These are phyloP conservation scores for Reinhardtius hippoglossoides DNA, from an alignment of 2,113 vertebrate species.

Conservation along the genomic window DNA sequence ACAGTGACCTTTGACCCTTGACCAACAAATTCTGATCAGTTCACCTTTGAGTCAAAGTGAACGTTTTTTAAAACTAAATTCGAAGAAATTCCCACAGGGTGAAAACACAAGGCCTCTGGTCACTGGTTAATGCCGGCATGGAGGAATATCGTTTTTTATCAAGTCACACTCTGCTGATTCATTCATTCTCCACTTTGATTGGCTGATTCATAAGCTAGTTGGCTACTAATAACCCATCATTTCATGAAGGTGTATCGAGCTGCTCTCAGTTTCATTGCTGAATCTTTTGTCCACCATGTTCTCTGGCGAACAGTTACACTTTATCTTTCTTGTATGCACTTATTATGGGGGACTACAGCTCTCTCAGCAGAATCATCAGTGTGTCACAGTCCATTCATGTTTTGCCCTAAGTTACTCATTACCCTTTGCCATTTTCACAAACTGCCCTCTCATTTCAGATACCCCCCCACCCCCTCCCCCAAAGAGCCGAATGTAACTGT, in stretches of 20 bases:
- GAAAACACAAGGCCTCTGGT: too few species aligned
- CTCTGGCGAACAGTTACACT: not conserved
- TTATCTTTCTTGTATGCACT: not conserved
- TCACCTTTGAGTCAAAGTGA: too few species aligned
- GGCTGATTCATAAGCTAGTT: constrained; percentile 12
- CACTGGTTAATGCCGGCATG: too few species aligned
- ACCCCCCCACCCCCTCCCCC: too few species aligned
- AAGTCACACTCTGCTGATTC: not conserved
- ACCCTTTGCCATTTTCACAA: not conserved
- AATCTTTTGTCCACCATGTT: too few species aligned
- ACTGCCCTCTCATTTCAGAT: not conserved
- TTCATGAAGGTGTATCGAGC: not conserved
- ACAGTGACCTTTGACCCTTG: too few species aligned
- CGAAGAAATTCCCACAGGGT: too few species aligned
- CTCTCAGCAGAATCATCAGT: not conserved
- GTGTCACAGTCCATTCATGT: not conserved
- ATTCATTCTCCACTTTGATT: not conserved
- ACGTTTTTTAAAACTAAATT: too few species aligned
- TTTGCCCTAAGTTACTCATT: not conserved
- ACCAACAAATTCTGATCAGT: too few species aligned
- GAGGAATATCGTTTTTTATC: not conserved
- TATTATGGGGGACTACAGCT: not conserved
- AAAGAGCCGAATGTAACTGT: not conserved
- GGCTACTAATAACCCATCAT: not conserved
- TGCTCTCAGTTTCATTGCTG: not conserved